A percentile compares a stretch with the other conserved stretches of the same genome.
These are phyloP conservation scores for Drosophila dives DNA, from an alignment of 2,888 invertebrate genomes.

Conservation along the genomic window DNA sequence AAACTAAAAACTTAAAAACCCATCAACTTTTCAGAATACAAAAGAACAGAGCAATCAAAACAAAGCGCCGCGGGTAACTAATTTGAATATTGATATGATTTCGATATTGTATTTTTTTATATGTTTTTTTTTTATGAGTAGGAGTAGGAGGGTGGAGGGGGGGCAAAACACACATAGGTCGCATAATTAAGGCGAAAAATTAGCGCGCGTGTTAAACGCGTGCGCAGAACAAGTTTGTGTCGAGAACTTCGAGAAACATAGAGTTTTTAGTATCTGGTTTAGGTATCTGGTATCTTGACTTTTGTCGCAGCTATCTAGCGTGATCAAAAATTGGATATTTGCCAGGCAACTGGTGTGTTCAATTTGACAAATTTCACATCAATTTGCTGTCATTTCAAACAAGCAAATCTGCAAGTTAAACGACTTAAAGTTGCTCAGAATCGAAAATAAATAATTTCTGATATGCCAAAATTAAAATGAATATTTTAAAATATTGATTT, in stretches of 20 bases:
- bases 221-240: conserved; percentile 64
- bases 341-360: neutral
- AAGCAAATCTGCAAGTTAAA: neutral
- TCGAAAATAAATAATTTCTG: neutral
- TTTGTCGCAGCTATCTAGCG: neutral
- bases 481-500: neutral
- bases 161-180: conserved; percentile 12
- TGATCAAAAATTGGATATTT: conserved; percentile 15
- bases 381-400: conserved; percentile 29
- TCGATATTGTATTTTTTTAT: conserved; percentile 41
- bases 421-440: neutral
- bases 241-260: neutral
- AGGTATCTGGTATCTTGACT: conserved; percentile 5
- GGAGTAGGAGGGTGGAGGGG: no score
- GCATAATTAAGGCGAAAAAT: conserved; percentile 71
- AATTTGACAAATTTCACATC: conserved; percentile 40
- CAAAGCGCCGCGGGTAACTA: conserved; percentile 61
- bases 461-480: neutral
- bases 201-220: conserved; percentile 76
- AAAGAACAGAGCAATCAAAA: conserved; percentile 68
- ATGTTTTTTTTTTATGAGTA: no score
- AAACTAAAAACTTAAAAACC: conserved; percentile 35
- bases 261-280: neutral
- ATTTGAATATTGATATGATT: conserved; percentile 78
- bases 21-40: conserved; percentile 65